A percentile compares a stretch with the other conserved stretches of the same genome.
Evolutionary conservation across 2,113 vertebrate species (phyloP).

Genomic region (Crotophaga sulcirostris): DNA sequence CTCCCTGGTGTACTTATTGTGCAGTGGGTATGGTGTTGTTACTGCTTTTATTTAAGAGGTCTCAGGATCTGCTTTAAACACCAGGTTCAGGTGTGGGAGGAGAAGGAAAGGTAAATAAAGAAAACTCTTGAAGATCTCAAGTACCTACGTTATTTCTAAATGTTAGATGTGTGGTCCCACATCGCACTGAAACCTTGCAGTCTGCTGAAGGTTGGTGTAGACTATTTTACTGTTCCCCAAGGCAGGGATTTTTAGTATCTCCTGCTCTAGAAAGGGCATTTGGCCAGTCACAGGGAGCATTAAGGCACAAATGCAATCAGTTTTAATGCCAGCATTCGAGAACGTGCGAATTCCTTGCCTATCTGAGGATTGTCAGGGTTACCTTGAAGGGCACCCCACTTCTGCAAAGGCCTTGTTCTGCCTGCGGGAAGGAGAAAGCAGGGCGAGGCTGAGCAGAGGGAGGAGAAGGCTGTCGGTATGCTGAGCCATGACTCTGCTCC

Average conservation of each 20-base stretch:
- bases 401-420: background rate
- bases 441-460: background rate
- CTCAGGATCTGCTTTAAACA: background rate
- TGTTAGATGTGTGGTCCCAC: too few species aligned
- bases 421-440: background rate
- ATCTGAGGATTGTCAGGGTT: background rate
- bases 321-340: background rate
- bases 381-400: background rate
- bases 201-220: background rate
- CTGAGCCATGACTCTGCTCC: background rate
- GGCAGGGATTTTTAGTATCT: background rate
- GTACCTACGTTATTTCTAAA: background rate
- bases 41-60: background rate
- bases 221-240: background rate
- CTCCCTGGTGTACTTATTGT: background rate
- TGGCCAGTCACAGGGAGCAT: background rate
- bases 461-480: background rate
- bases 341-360: background rate
- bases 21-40: background rate
- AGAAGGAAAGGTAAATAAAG: background rate
- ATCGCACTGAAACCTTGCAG: fast-evolving
- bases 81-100: background rate
- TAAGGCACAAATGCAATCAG: background rate
- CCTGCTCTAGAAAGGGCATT: background rate
- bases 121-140: background rate